These are phyloP conservation scores for Lipotes vexillifer DNA, from an alignment of 2,113 vertebrate species.

Conservation along the genomic window DNA sequence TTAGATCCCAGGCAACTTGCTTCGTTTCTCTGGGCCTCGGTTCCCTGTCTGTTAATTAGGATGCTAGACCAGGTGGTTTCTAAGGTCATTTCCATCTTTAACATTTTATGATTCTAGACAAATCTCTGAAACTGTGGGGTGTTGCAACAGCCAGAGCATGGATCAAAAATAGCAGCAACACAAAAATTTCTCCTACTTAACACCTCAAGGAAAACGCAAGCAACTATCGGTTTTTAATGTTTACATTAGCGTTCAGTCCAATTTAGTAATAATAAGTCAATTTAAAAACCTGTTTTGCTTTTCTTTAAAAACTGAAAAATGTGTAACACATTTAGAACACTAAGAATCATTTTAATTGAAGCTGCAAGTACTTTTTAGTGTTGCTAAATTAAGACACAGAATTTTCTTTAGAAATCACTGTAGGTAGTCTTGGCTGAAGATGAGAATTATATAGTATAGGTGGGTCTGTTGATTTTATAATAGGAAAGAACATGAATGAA, in stretches of 20 bases:
- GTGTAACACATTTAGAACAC: constrained; percentile 37
- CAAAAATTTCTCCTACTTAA: constrained; percentile 63
- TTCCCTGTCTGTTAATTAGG: background rate
- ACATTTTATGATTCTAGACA: constrained; percentile 43
- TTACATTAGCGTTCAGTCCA: constrained; percentile 56
- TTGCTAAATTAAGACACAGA: constrained; percentile 54
- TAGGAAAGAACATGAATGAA: constrained; percentile 37
- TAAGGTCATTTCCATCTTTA: constrained; percentile 35
- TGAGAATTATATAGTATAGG: constrained; percentile 20
- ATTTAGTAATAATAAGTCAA: constrained; percentile 69
- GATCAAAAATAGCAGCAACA: constrained; percentile 59
- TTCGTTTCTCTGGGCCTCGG: background rate
- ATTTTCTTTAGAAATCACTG: constrained; percentile 55
- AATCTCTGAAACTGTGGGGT: constrained; percentile 31
- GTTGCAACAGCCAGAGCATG: constrained; percentile 23
- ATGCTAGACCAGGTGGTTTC: background rate
- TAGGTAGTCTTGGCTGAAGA: constrained; percentile 11
- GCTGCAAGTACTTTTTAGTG: constrained; percentile 49
- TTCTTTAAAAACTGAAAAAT: constrained; percentile 64
- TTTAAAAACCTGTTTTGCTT: constrained; percentile 68
- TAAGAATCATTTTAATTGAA: constrained; percentile 55
- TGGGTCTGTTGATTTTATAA: constrained; percentile 22
- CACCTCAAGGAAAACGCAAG: constrained; percentile 58
- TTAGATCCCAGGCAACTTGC: background rate
- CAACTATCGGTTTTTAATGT: constrained; percentile 52